Evolutionary conservation across 1,140 invertebrate genomes (phyloP).

Genomic region (Atta cephalotes): DNA sequence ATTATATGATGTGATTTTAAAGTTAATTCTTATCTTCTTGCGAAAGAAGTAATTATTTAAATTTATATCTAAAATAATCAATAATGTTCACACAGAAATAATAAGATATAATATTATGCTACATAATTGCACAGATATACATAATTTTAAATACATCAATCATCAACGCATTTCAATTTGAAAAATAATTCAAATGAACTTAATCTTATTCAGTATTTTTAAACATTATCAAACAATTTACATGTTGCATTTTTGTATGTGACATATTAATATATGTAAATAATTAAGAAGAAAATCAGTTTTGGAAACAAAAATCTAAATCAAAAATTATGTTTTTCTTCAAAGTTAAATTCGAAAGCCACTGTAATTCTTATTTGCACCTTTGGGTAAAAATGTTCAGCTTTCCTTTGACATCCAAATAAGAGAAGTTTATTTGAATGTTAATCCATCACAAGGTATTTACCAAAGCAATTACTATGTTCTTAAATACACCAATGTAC

Average conservation of each 20-base stretch:
- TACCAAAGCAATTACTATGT: conserved; percentile 29
- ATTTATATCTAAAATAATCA: not conserved
- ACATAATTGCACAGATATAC: not conserved
- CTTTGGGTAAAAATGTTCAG: conserved; percentile 36
- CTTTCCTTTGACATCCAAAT: conserved; percentile 18
- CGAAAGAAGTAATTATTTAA: not conserved
- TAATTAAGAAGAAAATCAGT: not conserved
- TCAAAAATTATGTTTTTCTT: conserved; percentile 4
- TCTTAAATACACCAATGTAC: conserved; percentile 35
- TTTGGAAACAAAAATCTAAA: not conserved
- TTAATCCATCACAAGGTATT: conserved; percentile 47
- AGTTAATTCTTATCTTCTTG: not conserved
- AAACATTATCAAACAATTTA: conserved; percentile 1
- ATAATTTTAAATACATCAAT: not conserved
- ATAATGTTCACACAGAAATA: not conserved
- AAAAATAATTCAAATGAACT: conserved; percentile 2
- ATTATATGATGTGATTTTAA: not conserved
- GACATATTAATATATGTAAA: not conserved
- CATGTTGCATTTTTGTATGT: not conserved
- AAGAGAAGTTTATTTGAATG: conserved; percentile 52
- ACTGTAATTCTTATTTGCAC: conserved; percentile 10
- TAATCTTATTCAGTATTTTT: not conserved
- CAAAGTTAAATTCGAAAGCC: conserved; percentile 2
- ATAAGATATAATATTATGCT: not conserved
- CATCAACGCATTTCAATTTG: not conserved